These are phyloP conservation scores for Turnix velox DNA, from an alignment of 2,113 vertebrate genomes.

Conservation along the genomic window DNA sequence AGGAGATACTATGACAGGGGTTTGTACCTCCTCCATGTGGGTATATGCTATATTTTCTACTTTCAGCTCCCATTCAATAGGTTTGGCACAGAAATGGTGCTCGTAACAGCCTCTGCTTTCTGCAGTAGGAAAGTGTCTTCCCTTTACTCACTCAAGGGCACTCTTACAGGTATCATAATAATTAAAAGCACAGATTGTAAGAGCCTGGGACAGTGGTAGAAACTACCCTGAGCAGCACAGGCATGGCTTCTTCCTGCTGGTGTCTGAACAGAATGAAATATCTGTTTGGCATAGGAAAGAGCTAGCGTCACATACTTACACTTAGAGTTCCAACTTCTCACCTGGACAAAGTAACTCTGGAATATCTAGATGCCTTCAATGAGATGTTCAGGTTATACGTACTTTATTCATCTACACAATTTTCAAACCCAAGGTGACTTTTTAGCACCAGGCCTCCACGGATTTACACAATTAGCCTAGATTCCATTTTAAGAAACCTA, in stretches of 20 bases:
- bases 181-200: not conserved
- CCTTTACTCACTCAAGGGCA: no score
- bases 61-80: not conserved
- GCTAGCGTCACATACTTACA: not conserved
- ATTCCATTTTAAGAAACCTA: not conserved
- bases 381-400: not conserved
- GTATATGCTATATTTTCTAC: not conserved
- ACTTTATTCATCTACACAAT: not conserved
- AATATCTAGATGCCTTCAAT: not conserved
- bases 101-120: not conserved
- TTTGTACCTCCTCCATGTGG: not conserved
- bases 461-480: not conserved
- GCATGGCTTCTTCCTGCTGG: not conserved
- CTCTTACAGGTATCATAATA: not conserved
- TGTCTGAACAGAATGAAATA: not conserved
- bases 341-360: not conserved
- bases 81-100: not conserved
- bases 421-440: not conserved
- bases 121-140: not conserved
- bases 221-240: not conserved
- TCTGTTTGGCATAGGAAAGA: accelerated
- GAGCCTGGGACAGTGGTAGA: not conserved
- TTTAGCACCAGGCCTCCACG: not conserved
- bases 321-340: not conserved
- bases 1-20: not conserved